Base-by-base conservation (phyloP, 2,113 vertebrate species). In the Hippocampus barbouri region DNA sequence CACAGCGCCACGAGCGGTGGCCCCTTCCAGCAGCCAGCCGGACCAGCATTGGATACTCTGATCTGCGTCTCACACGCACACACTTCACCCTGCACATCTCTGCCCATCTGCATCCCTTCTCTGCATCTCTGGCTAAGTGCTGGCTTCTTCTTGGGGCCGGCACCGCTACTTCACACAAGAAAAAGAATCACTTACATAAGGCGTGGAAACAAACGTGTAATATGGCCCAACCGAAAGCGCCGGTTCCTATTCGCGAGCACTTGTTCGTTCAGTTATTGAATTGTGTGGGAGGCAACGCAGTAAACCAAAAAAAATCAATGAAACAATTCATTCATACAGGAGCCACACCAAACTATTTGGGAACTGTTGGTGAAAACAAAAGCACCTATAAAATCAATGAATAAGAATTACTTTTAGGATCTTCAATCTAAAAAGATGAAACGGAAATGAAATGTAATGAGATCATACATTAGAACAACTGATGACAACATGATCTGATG, bases 1-100 rank as follows among this genome's bases (percentile, higher is more conserved):
- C 88, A 87, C 60, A 0, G 75, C 79, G 85, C 89, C 86, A 88
- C 77, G 85, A 75, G 84, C 79, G 82, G 87, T 79, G 78, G 85
- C 85, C 80, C 85, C 81, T 78, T 81, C 82, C 80, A 74, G 87
- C 89, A 87, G 87, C 79, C 86, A 79, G 82, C 53, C 53, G 21
- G 53, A 79, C 86, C 83, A 81, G 83, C 88, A 85, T 79, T 87
- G 86, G 69, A 82, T 79, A 81, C 82, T 82, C 80, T 86, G 79
- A 89, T 85, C 85, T 83, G 71, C 54, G 73, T 82, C 88, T 86
- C 83, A 1, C 65, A 77, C 85, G 84, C 85, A 77, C 81, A 56
- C 20, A 56, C 49, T 84, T 82, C 79, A 79, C 80, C 77, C 78
- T 38, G 49, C 79, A 68, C 78, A 78, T 85, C 79, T 81, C 81